These are phyloP conservation scores for Cyrtorhinus lividipennis DNA, from an alignment of 1,140 invertebrate genomes.

Conservation along the genomic window DNA sequence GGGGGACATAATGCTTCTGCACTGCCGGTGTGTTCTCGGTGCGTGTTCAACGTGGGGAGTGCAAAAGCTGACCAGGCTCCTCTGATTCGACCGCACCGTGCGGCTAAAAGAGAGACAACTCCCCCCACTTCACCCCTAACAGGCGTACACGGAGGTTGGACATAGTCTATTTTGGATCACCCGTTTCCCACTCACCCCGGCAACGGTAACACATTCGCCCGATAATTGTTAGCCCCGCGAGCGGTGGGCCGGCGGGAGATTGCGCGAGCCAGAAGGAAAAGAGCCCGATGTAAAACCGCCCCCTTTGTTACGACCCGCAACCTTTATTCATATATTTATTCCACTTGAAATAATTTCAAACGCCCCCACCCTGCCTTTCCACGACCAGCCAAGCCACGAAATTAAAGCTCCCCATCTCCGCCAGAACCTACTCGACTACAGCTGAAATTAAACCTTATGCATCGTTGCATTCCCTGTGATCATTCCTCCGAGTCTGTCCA, in stretches of 20 bases:
- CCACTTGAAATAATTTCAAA: conserved; percentile 9
- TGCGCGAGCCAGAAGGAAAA: no score
- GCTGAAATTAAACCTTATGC: background rate
- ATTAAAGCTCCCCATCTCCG: background rate
- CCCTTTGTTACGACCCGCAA: background rate
- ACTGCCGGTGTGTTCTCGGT: no score
- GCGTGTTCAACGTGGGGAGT: no score
- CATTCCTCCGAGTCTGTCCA: no score
- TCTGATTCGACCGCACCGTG: no score
- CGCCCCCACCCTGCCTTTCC: background rate
- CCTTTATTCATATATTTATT: conserved; percentile 12
- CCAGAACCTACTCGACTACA: background rate
- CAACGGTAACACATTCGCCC: background rate
- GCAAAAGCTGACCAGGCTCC: no score
- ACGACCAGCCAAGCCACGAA: background rate
- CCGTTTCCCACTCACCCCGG: background rate
- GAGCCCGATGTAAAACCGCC: background rate
- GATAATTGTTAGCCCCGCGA: background rate
- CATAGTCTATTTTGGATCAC: no score
- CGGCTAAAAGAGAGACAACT: background rate
- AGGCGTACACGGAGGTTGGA: background rate
- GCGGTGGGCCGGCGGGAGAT: no score
- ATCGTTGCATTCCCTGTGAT: background rate
- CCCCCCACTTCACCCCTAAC: background rate
- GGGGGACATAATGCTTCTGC: no score